Evolutionary conservation across 2,113 vertebrate species (phyloP).

Genomic region (Megalops atlanticus): DNA sequence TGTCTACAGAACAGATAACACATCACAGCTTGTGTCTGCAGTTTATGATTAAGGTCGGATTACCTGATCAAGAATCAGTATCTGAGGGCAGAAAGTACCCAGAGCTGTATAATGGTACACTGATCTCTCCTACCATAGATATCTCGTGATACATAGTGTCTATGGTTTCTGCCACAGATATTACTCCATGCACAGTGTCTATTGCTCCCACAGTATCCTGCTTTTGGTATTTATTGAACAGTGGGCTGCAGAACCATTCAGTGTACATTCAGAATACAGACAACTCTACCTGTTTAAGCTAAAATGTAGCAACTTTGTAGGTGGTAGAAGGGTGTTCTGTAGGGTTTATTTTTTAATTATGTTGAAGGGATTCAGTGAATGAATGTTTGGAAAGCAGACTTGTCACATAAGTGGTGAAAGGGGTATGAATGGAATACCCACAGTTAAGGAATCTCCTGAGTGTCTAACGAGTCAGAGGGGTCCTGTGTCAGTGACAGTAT

Average conservation of each 20-base stretch:
- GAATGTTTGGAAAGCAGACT: neutral
- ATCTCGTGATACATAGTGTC: neutral
- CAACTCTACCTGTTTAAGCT: constrained; percentile 19
- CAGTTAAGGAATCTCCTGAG: constrained; percentile 3
- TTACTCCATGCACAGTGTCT: too few species aligned
- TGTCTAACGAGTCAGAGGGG: constrained; percentile 14
- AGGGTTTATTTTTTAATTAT: constrained; percentile 15
- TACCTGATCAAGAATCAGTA: neutral
- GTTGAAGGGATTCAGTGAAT: neutral
- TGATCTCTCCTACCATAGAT: neutral
- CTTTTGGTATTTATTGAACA: neutral
- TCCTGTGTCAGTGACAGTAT: constrained; percentile 23
- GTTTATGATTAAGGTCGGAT: neutral
- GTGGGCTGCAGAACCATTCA: neutral
- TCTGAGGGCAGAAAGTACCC: neutral
- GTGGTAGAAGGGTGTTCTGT: neutral
- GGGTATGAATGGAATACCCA: neutral
- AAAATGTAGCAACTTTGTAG: constrained; percentile 8
- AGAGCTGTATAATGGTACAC: neutral
- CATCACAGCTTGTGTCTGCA: neutral
- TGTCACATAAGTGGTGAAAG: neutral
- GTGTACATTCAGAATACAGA: constrained; percentile 5
- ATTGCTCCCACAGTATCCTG: neutral
- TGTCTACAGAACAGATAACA: neutral
- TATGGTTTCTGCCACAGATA: too few species aligned